Conservation (phyloP, 2,113 vertebrate species). For the Ophiodon elongatus region DNA sequence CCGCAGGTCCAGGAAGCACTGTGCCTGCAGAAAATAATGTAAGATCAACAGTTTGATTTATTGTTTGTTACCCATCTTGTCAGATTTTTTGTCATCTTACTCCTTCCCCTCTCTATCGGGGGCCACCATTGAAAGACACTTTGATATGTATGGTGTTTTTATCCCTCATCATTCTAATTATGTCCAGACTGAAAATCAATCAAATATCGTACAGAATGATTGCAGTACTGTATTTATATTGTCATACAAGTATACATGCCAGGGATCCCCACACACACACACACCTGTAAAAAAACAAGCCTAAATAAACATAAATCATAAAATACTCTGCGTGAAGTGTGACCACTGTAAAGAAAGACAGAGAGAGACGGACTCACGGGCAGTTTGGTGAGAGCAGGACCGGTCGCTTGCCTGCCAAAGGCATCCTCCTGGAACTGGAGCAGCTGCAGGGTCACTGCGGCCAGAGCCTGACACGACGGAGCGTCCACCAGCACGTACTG, state of each 20-base stretch:
- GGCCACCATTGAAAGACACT: background rate
- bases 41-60: background rate
- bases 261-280: background rate
- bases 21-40: slow-evolving; percentile 81
- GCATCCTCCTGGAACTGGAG: slow-evolving; percentile 98
- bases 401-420: slow-evolving; percentile 92
- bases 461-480: slow-evolving; percentile 93
- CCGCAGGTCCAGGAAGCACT: slow-evolving; percentile 95
- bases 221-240: background rate
- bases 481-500: slow-evolving; percentile 95
- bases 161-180: background rate
- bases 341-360: background rate
- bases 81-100: background rate
- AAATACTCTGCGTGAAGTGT: background rate
- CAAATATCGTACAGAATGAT: background rate
- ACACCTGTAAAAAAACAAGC: background rate
- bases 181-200: background rate
- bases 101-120: background rate
- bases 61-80: background rate
- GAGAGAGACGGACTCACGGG: slow-evolving; percentile 87
- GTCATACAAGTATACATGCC: background rate
- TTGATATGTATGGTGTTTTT: background rate
- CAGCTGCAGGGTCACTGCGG: slow-evolving; percentile 93
- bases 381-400: slow-evolving; percentile 93
- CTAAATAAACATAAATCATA: background rate